phyloP scores from a whole-genome alignment of 35 echinoderm and acorn worm species.

The Stichopus chloronotus region DNA sequence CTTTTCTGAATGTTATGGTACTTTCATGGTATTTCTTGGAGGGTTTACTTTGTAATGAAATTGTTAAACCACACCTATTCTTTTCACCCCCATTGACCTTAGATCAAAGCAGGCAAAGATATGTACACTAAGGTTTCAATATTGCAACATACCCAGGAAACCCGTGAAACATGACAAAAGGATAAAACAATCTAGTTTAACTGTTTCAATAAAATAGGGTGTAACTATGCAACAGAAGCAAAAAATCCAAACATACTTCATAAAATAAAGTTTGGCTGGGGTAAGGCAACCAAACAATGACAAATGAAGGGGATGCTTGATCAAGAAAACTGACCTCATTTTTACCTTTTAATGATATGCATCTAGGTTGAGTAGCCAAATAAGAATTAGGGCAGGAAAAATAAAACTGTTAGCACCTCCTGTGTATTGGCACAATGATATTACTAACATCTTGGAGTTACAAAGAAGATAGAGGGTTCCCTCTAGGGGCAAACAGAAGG shows the following conservation, averaged over 20 bases:
- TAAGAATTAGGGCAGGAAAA: slow-evolving; percentile 49
- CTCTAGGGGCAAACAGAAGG: slow-evolving; percentile 36
- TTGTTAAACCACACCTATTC: no score
- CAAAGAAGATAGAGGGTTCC: neutral
- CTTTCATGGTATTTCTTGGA: no score
- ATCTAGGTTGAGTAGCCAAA: slow-evolving; percentile 37
- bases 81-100: no score
- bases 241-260: neutral
- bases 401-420: slow-evolving; percentile 51
- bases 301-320: slow-evolving; percentile 6
- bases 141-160: neutral
- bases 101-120: neutral
- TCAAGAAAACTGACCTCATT: slow-evolving; percentile 45
- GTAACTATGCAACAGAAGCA: neutral
- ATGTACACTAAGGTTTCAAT: neutral
- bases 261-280: neutral
- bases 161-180: no score
- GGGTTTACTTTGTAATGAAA: no score
- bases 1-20: no score
- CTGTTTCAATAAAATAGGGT: neutral
- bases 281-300: neutral
- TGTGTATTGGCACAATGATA: slow-evolving; percentile 32
- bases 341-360: slow-evolving; percentile 38
- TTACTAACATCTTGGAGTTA: slow-evolving; percentile 20
- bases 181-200: neutral